Evolutionary conservation across 2,888 invertebrate species (phyloP), one percentile per base, ranked within the genome.

Genomic region (Yponomeuta plumbellus): DNA sequence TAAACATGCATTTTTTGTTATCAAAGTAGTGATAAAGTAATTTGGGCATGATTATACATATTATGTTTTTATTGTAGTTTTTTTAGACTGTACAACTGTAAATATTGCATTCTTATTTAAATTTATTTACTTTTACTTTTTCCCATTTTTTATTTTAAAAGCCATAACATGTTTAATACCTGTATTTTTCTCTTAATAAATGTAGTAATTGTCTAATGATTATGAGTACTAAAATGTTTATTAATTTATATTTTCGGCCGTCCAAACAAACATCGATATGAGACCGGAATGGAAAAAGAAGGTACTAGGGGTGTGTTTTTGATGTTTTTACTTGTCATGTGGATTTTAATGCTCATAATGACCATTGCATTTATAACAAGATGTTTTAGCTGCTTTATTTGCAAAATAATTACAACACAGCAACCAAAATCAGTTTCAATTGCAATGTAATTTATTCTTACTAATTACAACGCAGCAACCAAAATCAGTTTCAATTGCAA

Each of bases 261-360:
- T 88, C 84, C 86, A 87, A 84, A 83, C 88, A 78, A 83, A 84
- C 84, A 76, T 79, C 81, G 87, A 89, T 80, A 85, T 89, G 90
- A 84, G 85, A 74, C 89, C 89, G 58, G 88, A 90, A 66, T 90
- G 90, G 90, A 89, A 88, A 75, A 89, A 82, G 78, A 87, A 90
- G 88, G 89, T 90, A 89, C 75, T 75, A 66, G 68, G 66, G 70
- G 0, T 52, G 44, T 59, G 62, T 65, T 67, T 64, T 56, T 64
- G 65, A 52, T 64, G 34, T 67, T 64, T 67, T 64, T 67, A 44
- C 61, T 34, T 66, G 61, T 61, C 52, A 40, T 66, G 66, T 66
- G 21, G 23, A 66, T 59, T 59, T 22, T 56, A 66, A 59, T 39
- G 21, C 20, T 59, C 58, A 66, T 66, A 34, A 52, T 52, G 17